Evolutionary conservation across 1,140 invertebrate genomes (phyloP).

Genomic region (Musca domestica): DNA sequence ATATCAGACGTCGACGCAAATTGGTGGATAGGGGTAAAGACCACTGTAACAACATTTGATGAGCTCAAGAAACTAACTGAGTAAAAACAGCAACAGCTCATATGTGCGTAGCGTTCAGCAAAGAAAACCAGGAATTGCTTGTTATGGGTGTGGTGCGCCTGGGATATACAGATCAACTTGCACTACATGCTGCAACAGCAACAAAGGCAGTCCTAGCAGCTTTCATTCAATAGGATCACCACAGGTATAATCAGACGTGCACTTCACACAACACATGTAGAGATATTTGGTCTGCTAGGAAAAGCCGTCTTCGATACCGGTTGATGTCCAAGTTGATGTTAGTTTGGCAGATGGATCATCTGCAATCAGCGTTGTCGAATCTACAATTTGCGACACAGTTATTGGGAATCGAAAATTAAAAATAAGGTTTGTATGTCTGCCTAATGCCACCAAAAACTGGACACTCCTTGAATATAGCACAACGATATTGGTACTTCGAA

Average conservation of each 20-base stretch:
- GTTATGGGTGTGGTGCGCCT: too few relatives aligned
- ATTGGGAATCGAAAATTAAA: too few relatives aligned
- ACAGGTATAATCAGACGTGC: neutral
- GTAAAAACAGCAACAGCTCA: neutral
- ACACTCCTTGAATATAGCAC: too few relatives aligned
- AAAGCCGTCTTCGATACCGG: neutral
- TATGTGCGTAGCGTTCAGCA: too few relatives aligned
- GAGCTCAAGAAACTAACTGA: neutral
- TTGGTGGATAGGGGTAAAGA: constrained; percentile 35
- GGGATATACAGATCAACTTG: constrained; percentile 1
- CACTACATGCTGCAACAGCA: neutral
- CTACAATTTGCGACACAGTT: too few relatives aligned
- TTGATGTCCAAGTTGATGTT: neutral
- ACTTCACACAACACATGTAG: neutral
- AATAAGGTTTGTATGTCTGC: too few relatives aligned
- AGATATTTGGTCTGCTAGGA: too few relatives aligned
- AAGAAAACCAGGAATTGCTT: neutral
- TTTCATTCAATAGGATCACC: neutral
- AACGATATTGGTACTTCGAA: too few relatives aligned
- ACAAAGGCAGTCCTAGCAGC: neutral
- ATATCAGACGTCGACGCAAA: constrained; percentile 30
- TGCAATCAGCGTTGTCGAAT: too few relatives aligned
- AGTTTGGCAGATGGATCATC: neutral
- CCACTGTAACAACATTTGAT: constrained; percentile 20
- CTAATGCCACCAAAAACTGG: too few relatives aligned